These are phyloP conservation scores for Danio albolineatus DNA, from an alignment of 2,797 vertebrate genomes.

Conservation along the genomic window DNA sequence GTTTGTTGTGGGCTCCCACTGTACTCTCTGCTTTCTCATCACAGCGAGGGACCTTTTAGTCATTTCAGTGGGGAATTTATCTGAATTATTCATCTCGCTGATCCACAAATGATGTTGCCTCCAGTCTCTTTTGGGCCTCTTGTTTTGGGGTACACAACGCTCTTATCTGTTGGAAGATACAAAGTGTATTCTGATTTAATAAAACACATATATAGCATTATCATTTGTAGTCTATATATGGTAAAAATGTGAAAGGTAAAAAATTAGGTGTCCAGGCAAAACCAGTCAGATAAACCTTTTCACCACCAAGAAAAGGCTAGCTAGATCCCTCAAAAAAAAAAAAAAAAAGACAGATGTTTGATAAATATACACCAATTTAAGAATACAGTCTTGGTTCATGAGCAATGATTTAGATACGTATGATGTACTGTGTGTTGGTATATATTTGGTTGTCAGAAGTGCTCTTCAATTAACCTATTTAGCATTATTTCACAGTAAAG, in stretches of 20 bases:
- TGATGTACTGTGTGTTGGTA: too few relatives aligned
- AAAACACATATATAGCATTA: constrained; percentile 2
- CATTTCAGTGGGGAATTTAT: constrained; percentile 79
- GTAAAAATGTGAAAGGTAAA: neutral
- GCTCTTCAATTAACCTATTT: too few relatives aligned
- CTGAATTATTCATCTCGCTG: constrained; percentile 82
- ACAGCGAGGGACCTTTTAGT: constrained; percentile 81
- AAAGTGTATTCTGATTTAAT: constrained; percentile 29
- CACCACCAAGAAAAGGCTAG: too few relatives aligned
- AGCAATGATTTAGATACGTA: too few relatives aligned
- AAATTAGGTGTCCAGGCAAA: constrained; percentile 4
- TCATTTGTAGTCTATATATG: neutral
- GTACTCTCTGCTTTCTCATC: constrained; percentile 77
- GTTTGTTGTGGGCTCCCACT: constrained; percentile 80
- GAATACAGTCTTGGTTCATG: too few relatives aligned
- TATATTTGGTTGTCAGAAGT: too few relatives aligned
- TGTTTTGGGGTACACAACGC: constrained; percentile 65
- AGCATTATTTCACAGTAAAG: too few relatives aligned
- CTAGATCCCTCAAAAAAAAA: too few relatives aligned
- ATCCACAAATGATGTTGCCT: constrained; percentile 75
- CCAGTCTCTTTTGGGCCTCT: constrained; percentile 75
- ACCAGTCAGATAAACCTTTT: too few relatives aligned
- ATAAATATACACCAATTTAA: too few relatives aligned
- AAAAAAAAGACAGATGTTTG: too few relatives aligned
- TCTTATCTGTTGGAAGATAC: constrained; percentile 29